These are phyloP conservation scores for Diadumene lineata DNA, from an alignment of 92 coral and sea anemone species.

Conservation along the genomic window DNA sequence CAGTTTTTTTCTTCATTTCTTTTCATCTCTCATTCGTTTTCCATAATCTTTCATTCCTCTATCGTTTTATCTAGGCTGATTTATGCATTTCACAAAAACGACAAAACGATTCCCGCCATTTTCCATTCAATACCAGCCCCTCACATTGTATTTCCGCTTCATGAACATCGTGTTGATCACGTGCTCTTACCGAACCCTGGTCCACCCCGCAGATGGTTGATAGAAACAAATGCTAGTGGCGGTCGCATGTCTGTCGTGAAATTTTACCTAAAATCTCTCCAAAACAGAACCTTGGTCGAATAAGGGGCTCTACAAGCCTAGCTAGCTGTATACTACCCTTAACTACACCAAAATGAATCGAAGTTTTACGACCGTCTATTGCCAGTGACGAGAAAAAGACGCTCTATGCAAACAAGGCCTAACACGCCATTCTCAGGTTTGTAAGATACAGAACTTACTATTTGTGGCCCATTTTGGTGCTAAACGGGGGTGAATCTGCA, in stretches of 20 bases:
- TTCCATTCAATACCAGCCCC: conserved; percentile 21
- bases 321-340: conserved; percentile 70
- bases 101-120: conserved; percentile 5
- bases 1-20: background rate
- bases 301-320: conserved; percentile 75
- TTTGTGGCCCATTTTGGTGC: conserved; percentile 60
- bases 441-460: conserved; percentile 45
- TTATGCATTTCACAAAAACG: background rate
- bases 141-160: conserved; percentile 12
- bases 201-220: conserved; percentile 97
- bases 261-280: conserved; percentile 98
- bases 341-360: conserved; percentile 68
- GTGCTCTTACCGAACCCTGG: conserved; percentile 76
- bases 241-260: conserved; percentile 99
- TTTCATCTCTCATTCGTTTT: background rate
- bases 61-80: background rate
- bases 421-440: conserved; percentile 81
- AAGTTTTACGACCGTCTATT: conserved; percentile 48
- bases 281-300: conserved; percentile 95
- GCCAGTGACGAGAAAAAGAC: conserved; percentile 67
- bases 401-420: conserved; percentile 81
- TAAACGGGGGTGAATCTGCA: conserved; percentile 62
- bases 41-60: background rate
- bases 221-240: conserved; percentile 98
- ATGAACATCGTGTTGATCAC: conserved; percentile 46